A percentile compares a stretch with the other conserved stretches of the same genome.
Evolutionary conservation across 2,888 invertebrate species (phyloP).

Genomic region (Euproctis similis): DNA sequence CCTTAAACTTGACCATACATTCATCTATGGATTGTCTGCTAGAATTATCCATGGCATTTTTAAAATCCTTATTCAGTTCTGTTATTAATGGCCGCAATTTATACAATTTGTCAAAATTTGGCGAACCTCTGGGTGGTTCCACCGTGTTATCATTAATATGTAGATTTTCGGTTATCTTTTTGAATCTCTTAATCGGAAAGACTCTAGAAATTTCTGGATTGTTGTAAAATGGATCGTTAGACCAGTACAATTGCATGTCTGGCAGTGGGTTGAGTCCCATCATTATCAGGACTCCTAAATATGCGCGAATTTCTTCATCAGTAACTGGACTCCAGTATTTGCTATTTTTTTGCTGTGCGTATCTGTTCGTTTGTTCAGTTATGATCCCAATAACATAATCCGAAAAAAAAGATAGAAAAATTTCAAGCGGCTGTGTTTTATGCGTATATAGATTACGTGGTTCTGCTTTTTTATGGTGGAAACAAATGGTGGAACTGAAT

Average conservation of each 20-base stretch:
- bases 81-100: not conserved
- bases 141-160: not conserved
- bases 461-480: no score
- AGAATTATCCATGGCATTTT: not conserved
- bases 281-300: conserved; percentile 9
- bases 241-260: conserved; percentile 7
- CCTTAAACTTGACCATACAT: conserved; percentile 13
- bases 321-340: conserved; percentile 12
- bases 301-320: conserved; percentile 12
- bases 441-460: no score
- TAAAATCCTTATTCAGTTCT: not conserved
- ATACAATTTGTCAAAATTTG: not conserved
- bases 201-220: not conserved
- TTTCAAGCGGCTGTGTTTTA: conserved; percentile 7
- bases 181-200: not conserved
- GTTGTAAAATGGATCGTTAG: not conserved
- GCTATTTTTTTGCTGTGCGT: conserved; percentile 7
- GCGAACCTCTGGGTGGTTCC: not conserved
- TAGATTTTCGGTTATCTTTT: not conserved
- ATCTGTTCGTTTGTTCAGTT: conserved; percentile 9
- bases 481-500: no score
- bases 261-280: conserved; percentile 5
- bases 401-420: conserved; percentile 4
- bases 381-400: conserved; percentile 8
- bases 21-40: not conserved